Conservation (phyloP, 2,888 invertebrate species). For the Macrostomum cliftonense region DNA sequence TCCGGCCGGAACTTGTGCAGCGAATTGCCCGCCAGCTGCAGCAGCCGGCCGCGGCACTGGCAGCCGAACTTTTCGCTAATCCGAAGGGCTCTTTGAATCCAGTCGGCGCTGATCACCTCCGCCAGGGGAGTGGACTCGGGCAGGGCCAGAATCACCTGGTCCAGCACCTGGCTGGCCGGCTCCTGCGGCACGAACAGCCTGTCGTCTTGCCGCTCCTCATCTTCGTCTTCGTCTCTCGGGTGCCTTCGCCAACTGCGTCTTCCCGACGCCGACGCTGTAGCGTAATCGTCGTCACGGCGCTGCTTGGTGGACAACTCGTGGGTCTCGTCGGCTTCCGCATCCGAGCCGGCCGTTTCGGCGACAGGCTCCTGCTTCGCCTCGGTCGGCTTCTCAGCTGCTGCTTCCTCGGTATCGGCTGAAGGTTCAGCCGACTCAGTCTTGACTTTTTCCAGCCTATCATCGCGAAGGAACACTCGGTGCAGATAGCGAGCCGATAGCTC, state of each 20-base stretch:
- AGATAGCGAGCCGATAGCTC: conserved; percentile 2
- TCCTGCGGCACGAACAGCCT: too few relatives aligned
- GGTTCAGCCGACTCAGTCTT: too few relatives aligned
- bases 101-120: conserved; percentile 6
- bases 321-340: conserved; percentile 5
- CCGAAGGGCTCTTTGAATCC: conserved; percentile 4
- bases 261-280: too few relatives aligned
- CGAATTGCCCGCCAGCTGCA: conserved; percentile 23
- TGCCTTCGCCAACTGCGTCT: too few relatives aligned
- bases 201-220: too few relatives aligned
- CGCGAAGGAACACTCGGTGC: neutral
- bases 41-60: conserved; percentile 19
- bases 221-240: too few relatives aligned
- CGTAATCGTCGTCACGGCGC: too few relatives aligned
- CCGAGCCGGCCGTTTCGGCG: neutral
- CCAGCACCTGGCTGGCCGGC: neutral
- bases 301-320: too few relatives aligned
- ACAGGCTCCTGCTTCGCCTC: neutral
- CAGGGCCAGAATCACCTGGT: conserved; percentile 3
- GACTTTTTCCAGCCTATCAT: neutral
- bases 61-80: conserved; percentile 6
- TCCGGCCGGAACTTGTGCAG: conserved; percentile 20
- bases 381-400: too few relatives aligned
- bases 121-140: conserved; percentile 9
- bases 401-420: too few relatives aligned